phyloP scores from a whole-genome alignment of 2,797 vertebrate species.

The Dipus sagitta region DNA sequence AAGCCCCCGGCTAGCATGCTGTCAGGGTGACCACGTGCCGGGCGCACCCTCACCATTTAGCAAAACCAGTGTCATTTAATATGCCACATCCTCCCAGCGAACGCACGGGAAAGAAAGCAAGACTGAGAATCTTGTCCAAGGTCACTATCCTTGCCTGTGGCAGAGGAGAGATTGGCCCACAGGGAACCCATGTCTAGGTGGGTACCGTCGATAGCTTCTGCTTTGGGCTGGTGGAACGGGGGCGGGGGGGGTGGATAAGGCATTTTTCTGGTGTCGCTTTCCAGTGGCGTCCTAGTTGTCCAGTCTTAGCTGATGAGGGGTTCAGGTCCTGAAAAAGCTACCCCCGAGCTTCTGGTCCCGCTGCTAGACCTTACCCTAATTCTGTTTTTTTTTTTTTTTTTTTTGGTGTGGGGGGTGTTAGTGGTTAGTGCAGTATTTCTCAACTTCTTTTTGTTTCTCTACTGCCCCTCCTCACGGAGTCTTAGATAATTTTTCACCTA shows the following conservation, averaged over 20 bases:
- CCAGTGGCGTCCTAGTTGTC: background rate
- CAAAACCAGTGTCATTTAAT: background rate
- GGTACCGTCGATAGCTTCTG: background rate
- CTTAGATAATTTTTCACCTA: background rate
- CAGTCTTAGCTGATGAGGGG: background rate
- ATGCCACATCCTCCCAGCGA: background rate
- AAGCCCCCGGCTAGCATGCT: background rate
- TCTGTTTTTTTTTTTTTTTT: conserved; percentile 7
- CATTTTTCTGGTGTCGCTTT: background rate
- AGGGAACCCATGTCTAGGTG: background rate
- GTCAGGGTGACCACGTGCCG: accelerated
- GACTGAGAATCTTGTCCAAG: background rate
- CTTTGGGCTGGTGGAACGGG: background rate
- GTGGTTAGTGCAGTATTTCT: background rate
- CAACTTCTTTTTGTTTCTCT: background rate
- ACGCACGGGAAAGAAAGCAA: background rate
- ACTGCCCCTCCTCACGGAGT: background rate
- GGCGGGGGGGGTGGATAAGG: no score
- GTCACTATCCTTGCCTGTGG: background rate
- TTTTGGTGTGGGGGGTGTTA: background rate
- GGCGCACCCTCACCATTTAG: background rate
- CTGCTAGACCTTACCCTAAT: conserved; percentile 3
- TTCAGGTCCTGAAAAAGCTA: background rate
- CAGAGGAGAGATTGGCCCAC: background rate
- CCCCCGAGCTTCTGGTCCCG: background rate